phyloP scores from a whole-genome alignment of 2,113 vertebrate species.

The Eolophus roseicapilla region DNA sequence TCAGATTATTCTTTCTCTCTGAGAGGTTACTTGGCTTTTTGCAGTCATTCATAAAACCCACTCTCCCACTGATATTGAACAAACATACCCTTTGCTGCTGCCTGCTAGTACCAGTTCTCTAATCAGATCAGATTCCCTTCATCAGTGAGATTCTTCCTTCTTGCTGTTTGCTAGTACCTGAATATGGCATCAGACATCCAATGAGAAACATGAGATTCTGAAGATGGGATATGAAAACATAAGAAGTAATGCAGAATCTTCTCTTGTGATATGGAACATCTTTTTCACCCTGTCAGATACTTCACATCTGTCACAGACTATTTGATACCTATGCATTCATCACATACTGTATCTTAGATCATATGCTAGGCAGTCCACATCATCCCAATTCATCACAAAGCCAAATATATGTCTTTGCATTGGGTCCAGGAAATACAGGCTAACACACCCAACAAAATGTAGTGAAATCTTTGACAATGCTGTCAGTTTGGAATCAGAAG shows the following conservation, averaged over 20 bases:
- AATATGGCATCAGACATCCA: neutral
- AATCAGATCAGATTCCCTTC: neutral
- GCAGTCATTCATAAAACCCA: neutral
- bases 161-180: neutral
- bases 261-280: neutral
- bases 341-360: neutral
- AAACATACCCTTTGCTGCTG: neutral
- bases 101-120: neutral
- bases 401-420: neutral
- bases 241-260: neutral
- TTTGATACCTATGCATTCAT: neutral
- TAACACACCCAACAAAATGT: neutral
- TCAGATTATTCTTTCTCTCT: neutral
- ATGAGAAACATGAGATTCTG: neutral
- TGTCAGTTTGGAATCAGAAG: neutral
- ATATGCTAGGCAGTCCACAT: neutral
- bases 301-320: neutral
- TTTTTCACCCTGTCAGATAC: neutral
- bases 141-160: neutral
- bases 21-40: neutral
- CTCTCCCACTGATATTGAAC: neutral
- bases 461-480: neutral
- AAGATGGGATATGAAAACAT: neutral
- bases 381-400: neutral
- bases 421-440: neutral